Base-by-base conservation (phyloP, 2,888 invertebrate species). In the Eristalis pertinax region DNA sequence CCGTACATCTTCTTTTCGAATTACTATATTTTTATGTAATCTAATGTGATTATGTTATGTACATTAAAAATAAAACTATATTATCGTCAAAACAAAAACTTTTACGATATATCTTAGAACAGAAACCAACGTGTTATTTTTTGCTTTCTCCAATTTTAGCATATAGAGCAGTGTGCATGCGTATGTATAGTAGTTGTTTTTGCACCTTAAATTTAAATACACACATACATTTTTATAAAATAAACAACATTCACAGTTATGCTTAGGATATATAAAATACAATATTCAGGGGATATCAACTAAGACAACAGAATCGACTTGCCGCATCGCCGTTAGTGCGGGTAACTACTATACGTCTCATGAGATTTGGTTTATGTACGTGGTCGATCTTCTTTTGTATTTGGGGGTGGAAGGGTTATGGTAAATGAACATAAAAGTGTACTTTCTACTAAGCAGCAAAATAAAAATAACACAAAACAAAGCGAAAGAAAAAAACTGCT, bases 21-120 rank as follows among this genome's bases (percentile, higher is more conserved):
- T 83, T 76, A 67, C 72, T 41, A 38, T 83, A 32, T 35, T 56
- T 65, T 65, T 67, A n/a, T 58, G 62, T 67, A 73, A 72, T 82
- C 86, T 84, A 69, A 79, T 87, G 75, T 84, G 75, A 84, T 87
- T 76, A 83, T 82, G 43, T 72, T 87, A 87, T 87, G 63, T 87
- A 87, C 84, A 84, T 76, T 73, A 32, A 76, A 80, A 87, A 75
- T 38, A 83, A 65, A 72, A 63, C 68, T 79, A 87, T 73, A 32
- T 56, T 67, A 74, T 78, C 43, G 64, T 82, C 69, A 74, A 29
- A 70, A 75, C 63, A 38, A 56, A 26, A 26, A 60, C 4, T 11
- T 67, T 68, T 50, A 19, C 56, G 41, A 69, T 56, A 50, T 63
- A 64, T 15, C 65, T 50, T 62, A n/a, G 35, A 81, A 85, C 77